Evolutionary conservation across 1,140 invertebrate species (phyloP).

Genomic region (Phthorimaea operculella): DNA sequence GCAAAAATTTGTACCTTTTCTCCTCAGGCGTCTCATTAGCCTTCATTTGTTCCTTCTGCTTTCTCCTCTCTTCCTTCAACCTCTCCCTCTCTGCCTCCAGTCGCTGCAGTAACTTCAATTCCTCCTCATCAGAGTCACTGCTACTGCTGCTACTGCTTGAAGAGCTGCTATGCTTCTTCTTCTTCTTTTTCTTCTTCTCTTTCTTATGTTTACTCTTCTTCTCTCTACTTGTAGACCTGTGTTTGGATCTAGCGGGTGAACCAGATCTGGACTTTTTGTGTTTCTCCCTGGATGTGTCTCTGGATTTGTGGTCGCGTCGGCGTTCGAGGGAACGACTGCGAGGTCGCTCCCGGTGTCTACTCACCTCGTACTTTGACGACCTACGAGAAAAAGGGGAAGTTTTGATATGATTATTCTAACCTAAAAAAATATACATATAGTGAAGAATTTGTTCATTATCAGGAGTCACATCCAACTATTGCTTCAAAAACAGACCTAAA

Average conservation of each 20-base stretch:
- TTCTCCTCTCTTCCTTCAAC: conserved; percentile 74
- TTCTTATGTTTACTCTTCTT: conserved; percentile 31
- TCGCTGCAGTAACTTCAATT: conserved; percentile 76
- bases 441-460: too few species aligned
- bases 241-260: conserved; percentile 25
- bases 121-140: conserved; percentile 67
- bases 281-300: conserved; percentile 15
- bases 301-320: conserved; percentile 12
- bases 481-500: too few species aligned
- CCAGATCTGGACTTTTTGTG: conserved; percentile 14
- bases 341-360: conserved; percentile 16
- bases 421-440: not conserved
- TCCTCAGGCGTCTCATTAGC: conserved; percentile 95
- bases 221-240: conserved; percentile 38
- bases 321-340: conserved; percentile 28
- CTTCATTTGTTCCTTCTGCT: conserved; percentile 87
- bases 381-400: conserved; percentile 10
- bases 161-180: conserved; percentile 32
- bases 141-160: conserved; percentile 28
- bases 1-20: conserved; percentile 69
- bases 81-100: conserved; percentile 78
- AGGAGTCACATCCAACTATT: too few species aligned
- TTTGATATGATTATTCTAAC: too few species aligned
- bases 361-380: conserved; percentile 27
- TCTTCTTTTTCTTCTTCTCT: conserved; percentile 52